Percentiles rank a stretch among this genome's conserved stretches.
phyloP scores from a whole-genome alignment of 2,797 vertebrate genomes.

The Ammospiza maritima region DNA sequence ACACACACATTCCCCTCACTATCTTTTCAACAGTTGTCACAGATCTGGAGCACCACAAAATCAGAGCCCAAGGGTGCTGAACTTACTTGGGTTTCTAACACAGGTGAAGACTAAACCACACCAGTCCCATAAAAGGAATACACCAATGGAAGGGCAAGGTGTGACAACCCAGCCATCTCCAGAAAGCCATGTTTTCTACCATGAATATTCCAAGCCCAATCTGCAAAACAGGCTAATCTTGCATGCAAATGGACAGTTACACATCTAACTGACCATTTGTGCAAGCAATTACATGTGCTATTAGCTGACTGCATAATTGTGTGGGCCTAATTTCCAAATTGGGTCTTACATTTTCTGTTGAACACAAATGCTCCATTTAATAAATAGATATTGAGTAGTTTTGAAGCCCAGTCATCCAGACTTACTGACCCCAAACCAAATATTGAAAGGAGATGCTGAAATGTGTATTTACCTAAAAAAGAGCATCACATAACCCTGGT shows the following conservation, averaged over 20 bases:
- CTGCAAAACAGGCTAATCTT: constrained; percentile 7
- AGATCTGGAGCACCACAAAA: background rate
- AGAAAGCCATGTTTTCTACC: background rate
- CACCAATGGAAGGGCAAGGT: background rate
- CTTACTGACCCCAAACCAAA: background rate
- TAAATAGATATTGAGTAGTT: background rate
- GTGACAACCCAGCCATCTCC: background rate
- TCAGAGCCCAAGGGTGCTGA: fast-evolving
- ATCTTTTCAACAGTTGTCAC: background rate
- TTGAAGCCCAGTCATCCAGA: background rate
- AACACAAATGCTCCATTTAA: background rate
- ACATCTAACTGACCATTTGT: constrained; percentile 52
- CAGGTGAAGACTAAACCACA: background rate
- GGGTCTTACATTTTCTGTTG: background rate
- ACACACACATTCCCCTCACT: background rate
- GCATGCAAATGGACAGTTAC: constrained; percentile 40
- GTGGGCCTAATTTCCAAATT: constrained; percentile 37
- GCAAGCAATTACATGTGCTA: constrained; percentile 17
- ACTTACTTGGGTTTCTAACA: too few relatives aligned
- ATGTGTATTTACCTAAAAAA: background rate
- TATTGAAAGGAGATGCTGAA: background rate
- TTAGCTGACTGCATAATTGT: constrained; percentile 41
- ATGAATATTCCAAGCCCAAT: background rate
- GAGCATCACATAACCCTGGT: fast-evolving
- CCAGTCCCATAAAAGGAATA: background rate